Evolutionary conservation across 2,797 vertebrate species (phyloP).

Genomic region (Acanthurus tractus): DNA sequence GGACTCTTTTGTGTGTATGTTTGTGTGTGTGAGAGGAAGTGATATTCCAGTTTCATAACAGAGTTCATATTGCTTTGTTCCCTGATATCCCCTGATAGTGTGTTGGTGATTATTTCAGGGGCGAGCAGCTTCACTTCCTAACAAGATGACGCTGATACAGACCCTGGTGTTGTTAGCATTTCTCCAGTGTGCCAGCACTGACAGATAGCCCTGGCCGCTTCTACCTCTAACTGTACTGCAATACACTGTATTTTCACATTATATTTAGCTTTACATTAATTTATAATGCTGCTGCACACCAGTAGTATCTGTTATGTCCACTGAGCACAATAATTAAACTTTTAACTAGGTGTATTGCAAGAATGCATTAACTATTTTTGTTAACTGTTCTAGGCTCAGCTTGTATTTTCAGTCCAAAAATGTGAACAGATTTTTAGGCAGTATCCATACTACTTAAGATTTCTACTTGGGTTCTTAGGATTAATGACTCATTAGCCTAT

Average conservation of each 20-base stretch:
- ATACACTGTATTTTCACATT: constrained; percentile 11
- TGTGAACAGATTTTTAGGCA: too few relatives aligned
- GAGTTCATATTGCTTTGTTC: constrained; percentile 75
- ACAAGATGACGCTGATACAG: constrained; percentile 52
- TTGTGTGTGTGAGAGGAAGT: constrained; percentile 10
- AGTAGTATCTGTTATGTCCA: not conserved
- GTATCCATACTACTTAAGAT: too few relatives aligned
- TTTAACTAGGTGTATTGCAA: not conserved
- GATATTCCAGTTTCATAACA: constrained; percentile 66
- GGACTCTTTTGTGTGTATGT: not conserved
- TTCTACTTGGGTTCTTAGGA: too few relatives aligned
- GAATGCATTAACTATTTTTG: too few relatives aligned
- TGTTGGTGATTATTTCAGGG: constrained; percentile 55
- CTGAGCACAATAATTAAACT: not conserved
- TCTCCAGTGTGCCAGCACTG: constrained; percentile 30
- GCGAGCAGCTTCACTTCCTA: constrained; percentile 37
- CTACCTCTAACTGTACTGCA: not conserved
- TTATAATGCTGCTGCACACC: not conserved
- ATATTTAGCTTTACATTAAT: not conserved
- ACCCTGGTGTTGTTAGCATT: constrained; percentile 23
- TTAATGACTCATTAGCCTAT: too few relatives aligned
- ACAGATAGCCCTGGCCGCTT: constrained; percentile 19
- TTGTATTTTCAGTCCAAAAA: too few relatives aligned
- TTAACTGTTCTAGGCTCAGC: too few relatives aligned
- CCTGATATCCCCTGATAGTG: constrained; percentile 56